Base-by-base conservation (phyloP, 2,888 invertebrate species). In the Agriotes lineatus region DNA sequence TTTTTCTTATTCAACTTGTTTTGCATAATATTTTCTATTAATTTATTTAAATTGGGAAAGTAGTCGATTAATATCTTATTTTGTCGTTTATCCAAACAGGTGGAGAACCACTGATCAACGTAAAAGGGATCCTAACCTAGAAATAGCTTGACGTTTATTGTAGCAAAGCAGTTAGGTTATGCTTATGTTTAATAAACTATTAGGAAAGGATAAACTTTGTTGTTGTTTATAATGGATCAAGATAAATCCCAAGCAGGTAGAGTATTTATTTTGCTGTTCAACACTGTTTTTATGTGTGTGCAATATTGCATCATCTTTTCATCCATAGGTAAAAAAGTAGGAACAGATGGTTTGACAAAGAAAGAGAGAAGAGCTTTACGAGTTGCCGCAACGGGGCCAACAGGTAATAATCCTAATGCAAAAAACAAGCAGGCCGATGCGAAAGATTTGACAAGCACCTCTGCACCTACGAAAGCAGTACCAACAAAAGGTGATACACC, bases 301-400 rank as follows among this genome's bases (percentile, higher is more conserved):
- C 5, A 56, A 19, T 68, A 63, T 68, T 68, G 63, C 68, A 68
- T 68, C 68, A 68, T 63, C 58, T 20, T 16, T 62, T 10, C 57
- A 7, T 50, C 37, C 5, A 9, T 1, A 67, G 70, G 25, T 54
- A 69, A 74, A 56, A 74, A 75, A 64, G 71, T 74, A 16, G 75
- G 76, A 12, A 48, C 74, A 50, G 76, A 76, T 74, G 78, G 77
- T 42, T 72, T 81, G 54, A 78, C 78, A n/a, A 82, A 82, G 71
- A 81, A 82, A 52, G 80, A 81, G 71, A 73, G 81, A 16, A 77
- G 80, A 62, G 79, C 80, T 9, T 57, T 79, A 44, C 80, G 79
- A 73, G 78, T 80, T 5, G 76, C 75, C 52, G 75, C 63, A 63
- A 62, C 63, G 62, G 62, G 63, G 62, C 67, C 57, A 19, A 19